These are phyloP conservation scores for Holcopasites calliopsidis DNA, from an alignment of 1,140 invertebrate species.

Conservation along the genomic window DNA sequence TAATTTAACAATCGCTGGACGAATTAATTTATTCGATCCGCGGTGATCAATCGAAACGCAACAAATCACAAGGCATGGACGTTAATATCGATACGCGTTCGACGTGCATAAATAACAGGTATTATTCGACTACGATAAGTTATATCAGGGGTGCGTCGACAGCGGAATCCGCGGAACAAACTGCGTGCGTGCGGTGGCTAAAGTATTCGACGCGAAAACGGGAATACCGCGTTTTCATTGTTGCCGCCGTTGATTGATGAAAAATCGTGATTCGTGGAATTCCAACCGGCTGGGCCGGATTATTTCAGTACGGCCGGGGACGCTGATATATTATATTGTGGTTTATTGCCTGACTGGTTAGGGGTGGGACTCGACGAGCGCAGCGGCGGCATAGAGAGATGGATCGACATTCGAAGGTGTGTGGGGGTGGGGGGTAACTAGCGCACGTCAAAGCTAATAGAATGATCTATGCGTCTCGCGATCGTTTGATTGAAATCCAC, in stretches of 20 bases:
- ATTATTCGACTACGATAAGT: background rate
- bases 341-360: conserved; percentile 37
- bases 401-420: conserved; percentile 40
- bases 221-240: conserved; percentile 3
- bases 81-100: background rate
- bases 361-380: background rate
- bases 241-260: conserved; percentile 26
- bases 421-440: conserved; percentile 44
- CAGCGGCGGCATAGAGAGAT: conserved; percentile 12
- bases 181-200: background rate
- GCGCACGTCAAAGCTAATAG: conserved; percentile 53
- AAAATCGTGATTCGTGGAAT: conserved; percentile 34
- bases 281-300: conserved; percentile 4
- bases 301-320: conserved; percentile 38
- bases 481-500: conserved; percentile 55
- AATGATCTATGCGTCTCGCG: conserved; percentile 59
- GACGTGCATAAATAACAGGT: background rate
- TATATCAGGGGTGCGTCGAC: background rate
- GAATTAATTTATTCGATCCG: background rate
- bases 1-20: background rate
- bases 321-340: conserved; percentile 50
- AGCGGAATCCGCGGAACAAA: background rate
- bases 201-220: background rate
- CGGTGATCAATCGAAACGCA: background rate
- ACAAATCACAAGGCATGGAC: background rate